phyloP scores from a whole-genome alignment of 2,113 vertebrate genomes.

The Menidia beryllina region DNA sequence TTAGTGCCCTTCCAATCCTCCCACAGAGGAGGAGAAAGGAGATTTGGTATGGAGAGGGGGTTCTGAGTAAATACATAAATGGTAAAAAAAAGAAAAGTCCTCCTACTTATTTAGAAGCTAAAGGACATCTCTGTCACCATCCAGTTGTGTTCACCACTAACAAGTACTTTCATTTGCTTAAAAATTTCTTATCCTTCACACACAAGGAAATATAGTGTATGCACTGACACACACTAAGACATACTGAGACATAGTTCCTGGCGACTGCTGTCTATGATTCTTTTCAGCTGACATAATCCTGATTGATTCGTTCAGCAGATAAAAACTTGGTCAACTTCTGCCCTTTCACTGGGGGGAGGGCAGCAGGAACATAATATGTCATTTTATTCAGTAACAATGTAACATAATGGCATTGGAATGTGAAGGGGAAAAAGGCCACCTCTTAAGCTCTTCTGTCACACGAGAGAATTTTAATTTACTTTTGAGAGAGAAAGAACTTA shows the following conservation, averaged over 20 bases:
- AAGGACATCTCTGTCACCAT: conserved; percentile 88
- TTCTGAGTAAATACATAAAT: conserved; percentile 60
- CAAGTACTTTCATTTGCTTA: conserved; percentile 79
- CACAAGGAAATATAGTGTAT: conserved; percentile 18
- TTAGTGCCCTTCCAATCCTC: conserved; percentile 86
- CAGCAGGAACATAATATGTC: conserved; percentile 96
- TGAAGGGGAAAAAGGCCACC: conserved; percentile 89
- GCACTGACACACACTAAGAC: conserved; percentile 70
- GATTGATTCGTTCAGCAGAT: conserved; percentile 99
- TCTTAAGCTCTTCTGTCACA: conserved; percentile 96
- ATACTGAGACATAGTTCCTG: conserved; percentile 87
- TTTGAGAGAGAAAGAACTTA: conserved; percentile 70
- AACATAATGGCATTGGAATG: conserved; percentile 99
- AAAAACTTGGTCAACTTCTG: conserved; percentile 99
- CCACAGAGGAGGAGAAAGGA: conserved; percentile 59
- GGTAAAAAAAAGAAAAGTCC: conserved; percentile 63
- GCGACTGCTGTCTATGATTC: conserved; percentile 94
- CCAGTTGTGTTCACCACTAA: conserved; percentile 84
- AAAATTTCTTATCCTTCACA: conserved; percentile 49
- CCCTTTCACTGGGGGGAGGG: conserved; percentile 89
- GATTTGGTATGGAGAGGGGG: not conserved
- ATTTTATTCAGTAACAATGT: conserved; percentile 99
- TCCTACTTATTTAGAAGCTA: conserved; percentile 57
- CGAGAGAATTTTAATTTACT: conserved; percentile 89
- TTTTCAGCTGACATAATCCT: conserved; percentile 99